A percentile compares a stretch with the other conserved stretches of the same genome.
phyloP scores from a whole-genome alignment of 2,113 vertebrate genomes.

The Oryzias celebensis region DNA sequence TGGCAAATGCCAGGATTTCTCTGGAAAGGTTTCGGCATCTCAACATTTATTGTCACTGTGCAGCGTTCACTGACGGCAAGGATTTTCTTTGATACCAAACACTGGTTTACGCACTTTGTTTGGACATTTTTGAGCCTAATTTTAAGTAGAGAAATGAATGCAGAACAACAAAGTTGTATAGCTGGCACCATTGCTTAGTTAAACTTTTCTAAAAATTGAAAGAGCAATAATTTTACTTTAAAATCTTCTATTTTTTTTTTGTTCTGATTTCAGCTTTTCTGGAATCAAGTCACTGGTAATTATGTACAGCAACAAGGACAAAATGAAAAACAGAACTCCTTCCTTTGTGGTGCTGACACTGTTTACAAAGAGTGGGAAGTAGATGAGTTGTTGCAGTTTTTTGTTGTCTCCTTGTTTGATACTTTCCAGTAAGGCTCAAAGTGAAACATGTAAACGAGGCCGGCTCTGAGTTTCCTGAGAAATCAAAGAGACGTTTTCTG shows the following conservation, averaged over 20 bases:
- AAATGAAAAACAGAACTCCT: constrained; percentile 7
- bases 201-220: no score
- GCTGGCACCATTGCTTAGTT: no score
- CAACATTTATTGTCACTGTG: constrained; percentile 25
- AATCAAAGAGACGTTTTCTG: constrained; percentile 63
- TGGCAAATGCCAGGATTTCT: constrained; percentile 30
- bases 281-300: not conserved
- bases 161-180: not conserved
- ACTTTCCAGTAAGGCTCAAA: constrained; percentile 40
- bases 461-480: constrained; percentile 41
- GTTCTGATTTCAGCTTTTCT: no score
- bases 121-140: not conserved
- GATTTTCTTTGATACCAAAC: not conserved
- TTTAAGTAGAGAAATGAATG: not conserved
- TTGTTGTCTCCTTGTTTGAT: constrained; percentile 49
- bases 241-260: no score
- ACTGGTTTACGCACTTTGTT: not conserved
- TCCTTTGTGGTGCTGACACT: constrained; percentile 22
- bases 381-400: constrained; percentile 42
- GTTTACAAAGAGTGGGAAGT: constrained; percentile 29
- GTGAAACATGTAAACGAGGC: constrained; percentile 53
- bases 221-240: no score
- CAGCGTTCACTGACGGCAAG: not conserved
- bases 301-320: constrained; percentile 1
- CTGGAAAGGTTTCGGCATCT: constrained; percentile 34